phyloP scores from a whole-genome alignment of 2,113 vertebrate genomes.

The Mohoua ochrocephala region DNA sequence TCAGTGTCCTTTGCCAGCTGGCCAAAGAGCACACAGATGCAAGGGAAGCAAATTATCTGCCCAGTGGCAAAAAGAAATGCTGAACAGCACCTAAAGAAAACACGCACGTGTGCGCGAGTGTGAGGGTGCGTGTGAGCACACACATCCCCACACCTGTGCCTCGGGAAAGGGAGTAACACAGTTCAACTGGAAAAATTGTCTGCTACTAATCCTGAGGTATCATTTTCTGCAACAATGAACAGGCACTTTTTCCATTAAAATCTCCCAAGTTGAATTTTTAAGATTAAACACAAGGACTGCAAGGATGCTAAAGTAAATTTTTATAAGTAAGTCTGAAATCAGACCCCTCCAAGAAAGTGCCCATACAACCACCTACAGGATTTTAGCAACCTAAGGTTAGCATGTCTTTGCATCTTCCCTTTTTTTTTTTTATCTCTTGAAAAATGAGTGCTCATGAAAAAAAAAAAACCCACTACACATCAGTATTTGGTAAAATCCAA shows the following conservation, averaged over 20 bases:
- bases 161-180: neutral
- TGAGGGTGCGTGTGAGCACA: neutral
- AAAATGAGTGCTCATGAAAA: neutral
- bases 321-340: neutral
- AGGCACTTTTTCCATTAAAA: neutral
- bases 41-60: conserved; percentile 48
- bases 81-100: conserved; percentile 21
- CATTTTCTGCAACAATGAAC: neutral
- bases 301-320: neutral
- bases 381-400: conserved; percentile 52
- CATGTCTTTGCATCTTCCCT: conserved; percentile 30
- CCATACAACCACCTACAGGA: conserved; percentile 1
- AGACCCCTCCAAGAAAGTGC: neutral
- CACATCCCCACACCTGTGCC: neutral
- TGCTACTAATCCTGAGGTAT: neutral
- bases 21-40: conserved; percentile 51
- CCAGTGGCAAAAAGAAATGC: conserved; percentile 25
- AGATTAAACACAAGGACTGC: neutral
- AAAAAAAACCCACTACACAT: neutral
- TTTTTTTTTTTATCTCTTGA: conserved; percentile 23
- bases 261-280: neutral
- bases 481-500: neutral
- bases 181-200: neutral
- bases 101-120: neutral
- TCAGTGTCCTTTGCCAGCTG: conserved; percentile 52